These are phyloP conservation scores for Brienomyrus longianalis DNA, from an alignment of 2,113 vertebrate species.

Conservation along the genomic window DNA sequence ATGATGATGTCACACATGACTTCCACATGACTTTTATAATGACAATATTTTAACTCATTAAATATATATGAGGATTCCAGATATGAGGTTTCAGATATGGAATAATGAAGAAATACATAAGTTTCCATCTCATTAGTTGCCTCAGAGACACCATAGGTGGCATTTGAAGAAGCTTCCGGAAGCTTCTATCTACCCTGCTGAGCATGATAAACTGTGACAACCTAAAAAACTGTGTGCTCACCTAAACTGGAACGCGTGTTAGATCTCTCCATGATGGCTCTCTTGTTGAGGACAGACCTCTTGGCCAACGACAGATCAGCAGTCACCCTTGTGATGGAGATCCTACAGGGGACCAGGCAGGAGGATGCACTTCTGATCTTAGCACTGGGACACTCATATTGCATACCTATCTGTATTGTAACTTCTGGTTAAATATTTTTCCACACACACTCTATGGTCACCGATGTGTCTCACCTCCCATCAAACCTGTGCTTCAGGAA, in stretches of 20 bases:
- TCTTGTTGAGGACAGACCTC: slow-evolving; percentile 92
- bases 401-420: not conserved
- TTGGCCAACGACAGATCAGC: slow-evolving; percentile 92
- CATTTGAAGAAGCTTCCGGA: not conserved
- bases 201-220: not conserved
- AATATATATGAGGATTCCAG: not conserved
- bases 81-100: not conserved
- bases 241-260: slow-evolving; percentile 89
- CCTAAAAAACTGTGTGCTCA: slow-evolving; percentile 46
- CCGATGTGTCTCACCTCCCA: slow-evolving; percentile 70
- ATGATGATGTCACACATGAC: not conserved
- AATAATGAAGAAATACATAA: not conserved
- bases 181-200: not conserved
- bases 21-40: not conserved
- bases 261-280: slow-evolving; percentile 90
- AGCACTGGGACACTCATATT: not conserved
- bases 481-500: slow-evolving; percentile 95
- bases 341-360: slow-evolving; percentile 56
- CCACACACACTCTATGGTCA: not conserved
- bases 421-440: not conserved
- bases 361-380: not conserved
- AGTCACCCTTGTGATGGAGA: slow-evolving; percentile 91
- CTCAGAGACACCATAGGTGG: not conserved
- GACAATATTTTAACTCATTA: not conserved
- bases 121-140: not conserved